Conservation (phyloP, 2,797 vertebrate species). For the Hypotaenidia philippensis region DNA sequence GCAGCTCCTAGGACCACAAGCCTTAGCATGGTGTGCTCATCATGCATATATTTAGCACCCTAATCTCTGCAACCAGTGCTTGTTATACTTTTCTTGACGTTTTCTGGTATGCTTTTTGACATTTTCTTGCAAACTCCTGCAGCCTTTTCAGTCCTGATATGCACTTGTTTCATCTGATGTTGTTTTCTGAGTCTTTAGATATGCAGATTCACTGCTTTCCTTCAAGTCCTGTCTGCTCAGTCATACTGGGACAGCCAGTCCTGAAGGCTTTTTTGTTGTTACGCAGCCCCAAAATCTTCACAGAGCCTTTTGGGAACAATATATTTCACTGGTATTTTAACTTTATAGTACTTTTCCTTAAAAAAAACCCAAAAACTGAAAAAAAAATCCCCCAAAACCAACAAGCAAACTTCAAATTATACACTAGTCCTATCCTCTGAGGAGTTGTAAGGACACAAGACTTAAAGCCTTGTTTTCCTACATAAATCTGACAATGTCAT, state of each 20-base stretch:
- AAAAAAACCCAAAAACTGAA: background rate
- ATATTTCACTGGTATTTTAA: background rate
- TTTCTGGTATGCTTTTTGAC: constrained; percentile 77
- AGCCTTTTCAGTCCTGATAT: constrained; percentile 78
- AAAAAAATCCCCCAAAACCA: fast-evolving
- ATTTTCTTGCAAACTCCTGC: constrained; percentile 79
- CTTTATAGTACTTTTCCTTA: background rate
- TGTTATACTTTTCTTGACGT: constrained; percentile 77
- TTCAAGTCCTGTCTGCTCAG: constrained; percentile 34
- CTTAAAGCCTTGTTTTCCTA: constrained; percentile 5
- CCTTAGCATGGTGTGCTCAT: constrained; percentile 33
- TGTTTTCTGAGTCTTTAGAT: constrained; percentile 68
- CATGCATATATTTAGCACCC: constrained; percentile 71
- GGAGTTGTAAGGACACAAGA: background rate
- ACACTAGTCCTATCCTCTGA: background rate
- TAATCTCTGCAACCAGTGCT: constrained; percentile 74
- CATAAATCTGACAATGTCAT: background rate
- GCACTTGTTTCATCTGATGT: constrained; percentile 73
- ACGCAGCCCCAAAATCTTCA: background rate
- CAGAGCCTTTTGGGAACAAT: background rate
- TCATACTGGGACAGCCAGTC: constrained; percentile 25
- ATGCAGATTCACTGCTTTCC: constrained; percentile 66
- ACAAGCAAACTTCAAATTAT: background rate
- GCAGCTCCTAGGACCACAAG: constrained; percentile 42
- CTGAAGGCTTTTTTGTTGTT: constrained; percentile 1